phyloP scores from a whole-genome alignment of 2,888 invertebrate species.

The Megalurothrips usitatus region DNA sequence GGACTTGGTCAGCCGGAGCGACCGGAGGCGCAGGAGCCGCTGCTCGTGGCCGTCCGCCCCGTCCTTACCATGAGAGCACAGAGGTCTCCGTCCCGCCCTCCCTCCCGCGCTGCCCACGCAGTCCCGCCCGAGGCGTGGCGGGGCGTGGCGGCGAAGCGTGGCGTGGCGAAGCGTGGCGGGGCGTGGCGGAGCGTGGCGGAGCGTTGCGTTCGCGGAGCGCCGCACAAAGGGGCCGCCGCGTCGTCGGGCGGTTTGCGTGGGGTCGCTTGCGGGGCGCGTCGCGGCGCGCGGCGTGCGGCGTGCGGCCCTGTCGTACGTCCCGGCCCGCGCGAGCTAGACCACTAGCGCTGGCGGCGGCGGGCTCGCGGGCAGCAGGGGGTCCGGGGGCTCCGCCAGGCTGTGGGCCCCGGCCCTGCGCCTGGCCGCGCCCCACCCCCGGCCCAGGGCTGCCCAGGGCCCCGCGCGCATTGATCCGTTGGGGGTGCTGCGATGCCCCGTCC shows the following conservation, averaged over 20 bases:
- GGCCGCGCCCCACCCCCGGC: background rate
- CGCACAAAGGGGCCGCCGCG: too few relatives aligned
- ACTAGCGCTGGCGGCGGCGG: background rate
- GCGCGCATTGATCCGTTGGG: background rate
- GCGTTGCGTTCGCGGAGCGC: background rate
- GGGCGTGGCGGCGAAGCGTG: too few relatives aligned
- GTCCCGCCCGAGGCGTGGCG: too few relatives aligned
- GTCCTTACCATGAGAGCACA: too few relatives aligned
- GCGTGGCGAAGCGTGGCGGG: background rate
- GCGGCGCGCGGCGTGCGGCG: background rate
- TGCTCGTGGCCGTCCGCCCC: too few relatives aligned
- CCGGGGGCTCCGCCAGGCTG: background rate
- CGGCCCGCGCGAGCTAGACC: constrained; percentile 38
- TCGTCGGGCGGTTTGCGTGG: too few relatives aligned
- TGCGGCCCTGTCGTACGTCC: constrained; percentile 38
- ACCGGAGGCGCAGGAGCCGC: too few relatives aligned
- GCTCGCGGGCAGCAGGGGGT: background rate
- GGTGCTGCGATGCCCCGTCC: background rate
- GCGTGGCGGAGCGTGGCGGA: background rate
- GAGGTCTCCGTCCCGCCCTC: too few relatives aligned
- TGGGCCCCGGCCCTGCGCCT: background rate
- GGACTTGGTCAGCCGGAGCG: too few relatives aligned
- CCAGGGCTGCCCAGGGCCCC: background rate
- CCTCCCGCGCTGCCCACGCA: too few relatives aligned
- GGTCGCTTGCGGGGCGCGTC: too few relatives aligned